Evolutionary conservation across 2,888 invertebrate species (phyloP), one percentile per base, ranked within the genome.

Genomic region (Aspidiotus rigidus): DNA sequence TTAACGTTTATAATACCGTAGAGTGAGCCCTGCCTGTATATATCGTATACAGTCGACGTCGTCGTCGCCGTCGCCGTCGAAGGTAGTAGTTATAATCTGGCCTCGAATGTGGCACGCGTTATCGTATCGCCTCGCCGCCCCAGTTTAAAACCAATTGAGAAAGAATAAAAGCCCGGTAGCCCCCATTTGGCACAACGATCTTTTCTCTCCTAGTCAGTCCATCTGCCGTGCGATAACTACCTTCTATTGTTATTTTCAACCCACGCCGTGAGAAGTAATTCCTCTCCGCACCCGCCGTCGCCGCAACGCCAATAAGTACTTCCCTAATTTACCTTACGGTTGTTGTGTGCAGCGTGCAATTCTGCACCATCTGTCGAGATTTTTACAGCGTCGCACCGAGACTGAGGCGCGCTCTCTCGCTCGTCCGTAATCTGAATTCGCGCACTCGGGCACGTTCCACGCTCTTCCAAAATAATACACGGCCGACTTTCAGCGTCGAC

Each of bases 201-300:
- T 67, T 42, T 67, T 67, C 67, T 64, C n/a, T n/a, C 17, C 56
- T 28, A 59, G 59, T 67, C 67, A 49, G 67, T 67, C 69, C 69
- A 69, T 69, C 69, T 69, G 69, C 69, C 69, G 55, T 62, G 62
- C 69, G 69, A 69, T 69, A 69, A 69, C 69, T 69, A 69, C 69
- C 69, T 28, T 69, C 69, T 69, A 69, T 69, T 69, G 69, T 69
- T 69, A 69, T 69, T 67, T 67, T 67, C 67, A 67, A 67, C 67
- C 67, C 67, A 67, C 67, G 67, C 67, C 67, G 67, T 67, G 67
- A 67, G 67, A 67, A 67, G 67, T 67, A 60, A 67, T 67, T 67
- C 59, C 67, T 42, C 59, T 39, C 67, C 60, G 11, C 44, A 13
- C 67, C 60, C 62, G 15, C 57, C 57, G 57, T 2, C 57, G 16